Evolutionary conservation across 2,797 vertebrate species (phyloP).

Genomic region (Eurystomus glaucurus): DNA sequence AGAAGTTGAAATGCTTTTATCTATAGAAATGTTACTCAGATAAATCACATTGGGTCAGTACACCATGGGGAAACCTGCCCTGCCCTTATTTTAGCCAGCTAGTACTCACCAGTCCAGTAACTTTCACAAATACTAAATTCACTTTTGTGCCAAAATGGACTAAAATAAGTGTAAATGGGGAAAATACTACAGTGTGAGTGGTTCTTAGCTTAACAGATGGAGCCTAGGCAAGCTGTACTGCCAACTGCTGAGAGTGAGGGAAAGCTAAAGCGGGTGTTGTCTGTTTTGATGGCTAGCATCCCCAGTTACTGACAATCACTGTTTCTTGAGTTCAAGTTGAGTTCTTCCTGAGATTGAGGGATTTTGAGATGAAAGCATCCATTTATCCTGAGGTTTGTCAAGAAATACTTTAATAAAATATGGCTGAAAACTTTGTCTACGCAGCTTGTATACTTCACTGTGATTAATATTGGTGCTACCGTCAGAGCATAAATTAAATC

Average conservation of each 20-base stretch:
- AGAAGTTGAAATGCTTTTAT: neutral
- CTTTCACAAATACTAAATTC: neutral
- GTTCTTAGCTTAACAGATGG: neutral
- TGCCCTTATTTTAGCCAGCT: neutral
- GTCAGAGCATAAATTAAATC: neutral
- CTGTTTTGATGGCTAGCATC: neutral
- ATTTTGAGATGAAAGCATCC: neutral
- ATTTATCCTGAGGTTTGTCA: neutral
- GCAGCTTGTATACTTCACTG: neutral
- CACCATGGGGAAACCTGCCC: neutral
- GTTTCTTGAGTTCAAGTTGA: neutral
- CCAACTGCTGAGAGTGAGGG: neutral
- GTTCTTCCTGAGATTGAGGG: neutral
- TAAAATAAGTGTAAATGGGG: neutral
- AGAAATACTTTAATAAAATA: neutral
- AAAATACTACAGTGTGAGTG: neutral
- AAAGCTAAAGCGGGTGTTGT: neutral
- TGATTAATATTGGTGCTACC: neutral
- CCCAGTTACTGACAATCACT: neutral
- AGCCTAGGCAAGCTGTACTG: neutral
- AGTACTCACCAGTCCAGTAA: neutral
- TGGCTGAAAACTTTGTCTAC: neutral
- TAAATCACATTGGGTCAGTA: accelerated
- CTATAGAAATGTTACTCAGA: neutral
- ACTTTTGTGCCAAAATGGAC: neutral